These are phyloP conservation scores for Babyrousa celebensis DNA, from an alignment of 2,797 vertebrate genomes.

Conservation along the genomic window DNA sequence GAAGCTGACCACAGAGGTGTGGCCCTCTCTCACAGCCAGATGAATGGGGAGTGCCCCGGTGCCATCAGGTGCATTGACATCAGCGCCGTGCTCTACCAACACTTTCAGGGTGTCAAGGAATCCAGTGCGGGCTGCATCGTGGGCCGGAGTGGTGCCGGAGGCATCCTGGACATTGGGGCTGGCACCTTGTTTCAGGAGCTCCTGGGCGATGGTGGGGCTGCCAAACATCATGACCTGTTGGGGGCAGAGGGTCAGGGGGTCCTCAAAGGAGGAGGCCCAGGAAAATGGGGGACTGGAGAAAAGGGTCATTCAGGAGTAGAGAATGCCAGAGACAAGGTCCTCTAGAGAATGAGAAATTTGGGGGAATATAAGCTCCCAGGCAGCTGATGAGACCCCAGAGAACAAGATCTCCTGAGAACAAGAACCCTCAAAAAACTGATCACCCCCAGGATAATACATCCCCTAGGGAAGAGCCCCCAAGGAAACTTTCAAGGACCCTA, in stretches of 20 bases:
- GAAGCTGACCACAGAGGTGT: constrained; percentile 93
- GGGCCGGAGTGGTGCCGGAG: constrained; percentile 93
- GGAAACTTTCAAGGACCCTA: not conserved
- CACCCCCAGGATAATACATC: not conserved
- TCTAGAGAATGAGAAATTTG: not conserved
- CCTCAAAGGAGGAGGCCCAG: not conserved
- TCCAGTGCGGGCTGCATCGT: constrained; percentile 95
- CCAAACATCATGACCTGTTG: constrained; percentile 97
- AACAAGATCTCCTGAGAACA: not conserved
- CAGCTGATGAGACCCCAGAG: not conserved
- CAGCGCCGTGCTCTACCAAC: constrained; percentile 94
- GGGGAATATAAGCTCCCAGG: not conserved
- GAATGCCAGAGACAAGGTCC: not conserved
- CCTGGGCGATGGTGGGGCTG: constrained; percentile 91
- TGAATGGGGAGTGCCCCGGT: constrained; percentile 95
- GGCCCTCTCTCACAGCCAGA: constrained; percentile 93
- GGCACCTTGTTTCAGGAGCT: constrained; percentile 95
- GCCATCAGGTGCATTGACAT: constrained; percentile 92
- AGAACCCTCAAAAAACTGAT: not conserved
- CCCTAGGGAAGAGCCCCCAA: not conserved
- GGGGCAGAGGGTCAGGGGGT: not conserved
- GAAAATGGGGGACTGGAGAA: not conserved
- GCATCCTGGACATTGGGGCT: constrained; percentile 94
- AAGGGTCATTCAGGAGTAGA: not conserved
- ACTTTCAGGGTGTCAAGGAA: constrained; percentile 95